Conservation (phyloP, 1,140 invertebrate species). For the Latrodectus geometricus region DNA sequence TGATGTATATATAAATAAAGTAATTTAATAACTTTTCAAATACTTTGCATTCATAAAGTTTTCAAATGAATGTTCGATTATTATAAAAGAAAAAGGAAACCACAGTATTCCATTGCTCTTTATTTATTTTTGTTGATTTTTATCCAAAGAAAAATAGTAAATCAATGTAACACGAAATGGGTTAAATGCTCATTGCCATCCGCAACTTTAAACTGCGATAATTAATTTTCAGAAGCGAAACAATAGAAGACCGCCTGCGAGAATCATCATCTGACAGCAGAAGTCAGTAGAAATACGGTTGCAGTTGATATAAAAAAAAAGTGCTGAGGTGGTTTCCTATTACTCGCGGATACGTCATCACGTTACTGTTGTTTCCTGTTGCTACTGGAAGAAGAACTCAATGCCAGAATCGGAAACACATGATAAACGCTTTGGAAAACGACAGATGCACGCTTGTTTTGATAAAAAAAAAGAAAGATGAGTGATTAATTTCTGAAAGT, state of each 20-base stretch:
- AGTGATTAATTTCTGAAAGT: slow-evolving; percentile 59
- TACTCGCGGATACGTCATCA: slow-evolving; percentile 51
- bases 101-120: neutral
- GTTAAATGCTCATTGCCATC: slow-evolving; percentile 50
- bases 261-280: slow-evolving; percentile 49
- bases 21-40: too few relatives aligned
- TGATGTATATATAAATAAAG: too few relatives aligned
- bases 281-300: neutral
- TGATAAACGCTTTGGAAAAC: slow-evolving; percentile 56
- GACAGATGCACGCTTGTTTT: slow-evolving; percentile 39
- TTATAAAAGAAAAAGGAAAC: neutral
- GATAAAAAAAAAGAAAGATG: slow-evolving; percentile 39
- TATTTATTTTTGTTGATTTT: neutral
- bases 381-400: slow-evolving; percentile 37
- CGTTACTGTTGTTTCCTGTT: slow-evolving; percentile 58
- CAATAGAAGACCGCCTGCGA: slow-evolving; percentile 28
- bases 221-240: slow-evolving; percentile 46
- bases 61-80: too few relatives aligned
- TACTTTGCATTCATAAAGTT: too few relatives aligned
- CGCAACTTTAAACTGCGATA: slow-evolving; percentile 30
- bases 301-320: slow-evolving; percentile 37
- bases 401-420: slow-evolving; percentile 33
- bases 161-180: slow-evolving; percentile 56
- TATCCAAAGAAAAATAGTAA: slow-evolving; percentile 44
- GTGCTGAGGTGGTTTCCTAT: slow-evolving; percentile 29